Conservation (phyloP, 2,797 vertebrate species). For the Cuniculus paca region DNA sequence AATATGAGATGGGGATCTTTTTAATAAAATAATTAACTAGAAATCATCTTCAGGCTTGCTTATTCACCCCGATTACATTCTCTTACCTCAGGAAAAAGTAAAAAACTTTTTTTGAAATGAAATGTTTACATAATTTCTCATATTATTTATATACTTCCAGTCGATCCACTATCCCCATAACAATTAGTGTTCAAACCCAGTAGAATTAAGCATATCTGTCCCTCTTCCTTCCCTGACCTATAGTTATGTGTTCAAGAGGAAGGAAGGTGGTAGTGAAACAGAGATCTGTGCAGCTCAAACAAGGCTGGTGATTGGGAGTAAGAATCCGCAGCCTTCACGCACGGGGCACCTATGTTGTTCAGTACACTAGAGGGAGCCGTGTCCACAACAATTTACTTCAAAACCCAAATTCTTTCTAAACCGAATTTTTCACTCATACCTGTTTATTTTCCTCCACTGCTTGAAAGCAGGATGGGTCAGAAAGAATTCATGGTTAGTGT, state of each 20-base stretch:
- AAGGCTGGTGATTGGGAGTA: background rate
- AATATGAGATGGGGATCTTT: background rate
- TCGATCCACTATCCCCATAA: background rate
- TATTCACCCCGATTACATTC: background rate
- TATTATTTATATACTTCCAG: background rate
- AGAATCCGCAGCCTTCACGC: background rate
- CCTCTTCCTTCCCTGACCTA: background rate
- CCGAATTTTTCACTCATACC: background rate
- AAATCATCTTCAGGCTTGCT: background rate
- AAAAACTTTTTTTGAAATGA: background rate
- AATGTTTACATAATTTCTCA: background rate
- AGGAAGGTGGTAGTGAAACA: background rate
- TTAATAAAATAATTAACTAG: slow-evolving; percentile 3
- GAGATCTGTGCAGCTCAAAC: background rate
- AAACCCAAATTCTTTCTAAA: background rate
- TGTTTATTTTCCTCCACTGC: background rate
- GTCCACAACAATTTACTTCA: slow-evolving; percentile 70
- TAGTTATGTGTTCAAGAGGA: background rate
- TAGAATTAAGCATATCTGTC: background rate
- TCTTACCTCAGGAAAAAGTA: background rate
- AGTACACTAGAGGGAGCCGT: slow-evolving; percentile 87
- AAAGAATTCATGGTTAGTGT: background rate
- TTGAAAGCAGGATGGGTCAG: background rate
- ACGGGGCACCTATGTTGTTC: background rate
- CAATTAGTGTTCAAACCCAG: background rate